phyloP scores from a whole-genome alignment of 35 echinoderm and acorn worm species.

The Ophiothrix spiculata region DNA sequence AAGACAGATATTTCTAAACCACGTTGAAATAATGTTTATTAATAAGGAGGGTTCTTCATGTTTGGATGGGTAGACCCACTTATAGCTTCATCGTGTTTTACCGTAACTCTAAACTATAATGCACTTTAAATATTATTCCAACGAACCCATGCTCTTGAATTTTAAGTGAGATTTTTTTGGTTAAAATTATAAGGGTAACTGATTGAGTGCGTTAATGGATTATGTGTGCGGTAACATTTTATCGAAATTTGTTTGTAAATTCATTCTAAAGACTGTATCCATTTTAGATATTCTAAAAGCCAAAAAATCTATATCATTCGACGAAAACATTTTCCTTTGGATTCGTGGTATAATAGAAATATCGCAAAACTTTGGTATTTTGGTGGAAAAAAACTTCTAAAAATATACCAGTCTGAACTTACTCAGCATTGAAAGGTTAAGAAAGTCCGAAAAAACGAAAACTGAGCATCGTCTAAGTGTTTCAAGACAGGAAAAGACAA shows the following conservation, averaged over 20 bases:
- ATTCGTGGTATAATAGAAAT: too few relatives aligned
- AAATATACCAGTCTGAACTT: background rate
- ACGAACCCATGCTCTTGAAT: constrained; percentile 6
- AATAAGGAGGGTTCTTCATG: background rate
- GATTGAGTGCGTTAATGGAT: background rate
- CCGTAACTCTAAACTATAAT: constrained; percentile 9
- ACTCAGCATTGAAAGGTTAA: background rate
- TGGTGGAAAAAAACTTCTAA: too few relatives aligned
- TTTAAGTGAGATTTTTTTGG: constrained; percentile 16
- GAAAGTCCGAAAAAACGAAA: background rate
- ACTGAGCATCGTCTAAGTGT: background rate
- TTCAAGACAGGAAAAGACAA: background rate
- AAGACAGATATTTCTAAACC: too few relatives aligned
- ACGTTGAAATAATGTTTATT: background rate
- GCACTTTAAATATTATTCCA: constrained; percentile 14
- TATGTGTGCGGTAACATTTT: background rate
- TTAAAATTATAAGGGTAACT: constrained; percentile 5
- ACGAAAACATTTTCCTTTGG: too few relatives aligned
- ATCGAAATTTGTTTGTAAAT: background rate
- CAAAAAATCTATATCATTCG: background rate
- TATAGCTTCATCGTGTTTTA: background rate
- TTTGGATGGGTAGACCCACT: background rate
- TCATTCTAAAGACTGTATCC: background rate
- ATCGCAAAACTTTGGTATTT: too few relatives aligned
- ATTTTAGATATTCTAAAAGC: background rate